Evolutionary conservation across 2,113 vertebrate species (phyloP), one percentile per base, ranked within the genome.

Genomic region (Noturus placidus): DNA sequence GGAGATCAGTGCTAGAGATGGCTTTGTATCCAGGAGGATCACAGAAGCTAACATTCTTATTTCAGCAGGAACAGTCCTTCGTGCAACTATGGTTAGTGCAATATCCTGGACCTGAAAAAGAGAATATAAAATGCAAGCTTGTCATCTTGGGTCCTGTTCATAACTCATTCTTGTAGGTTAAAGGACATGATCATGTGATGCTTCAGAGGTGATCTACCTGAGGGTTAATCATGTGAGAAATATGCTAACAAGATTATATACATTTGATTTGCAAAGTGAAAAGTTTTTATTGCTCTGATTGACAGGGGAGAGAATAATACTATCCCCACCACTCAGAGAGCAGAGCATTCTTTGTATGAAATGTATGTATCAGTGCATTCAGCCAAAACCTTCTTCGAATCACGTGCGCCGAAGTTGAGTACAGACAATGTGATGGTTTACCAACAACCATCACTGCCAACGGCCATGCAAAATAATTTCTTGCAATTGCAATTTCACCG

Each of bases 11-110:
- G 94, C 90, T 42, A 96, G 88, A 5, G 95, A 85, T 33, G 97
- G 97, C 83, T 94, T 95, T 0, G 95, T 93, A 85, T 97, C 95
- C 85, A 98, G 95, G 79, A 98, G 91, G 27, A 95, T 91, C 27
- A 93, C 91, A 52, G 95, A 94, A 67, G 97, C 95, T 88, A 95
- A 70, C 92, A 96, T 97, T 80, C 96, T 93, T 0, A 96, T 90
- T 84, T 96, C 95, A 0, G 93, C 13, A 27, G 92, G 85, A 78
- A 95, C 87, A 0, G 91, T 88, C 79, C 82, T 93, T 0, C 97
- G 93, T 82, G 95, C 86, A 35, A 97, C 94, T 80, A 97, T 85
- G 61, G 91, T 92, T 56, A 96, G 83, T 79, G 95, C 92, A 72
- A 95, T 92, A 5, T 95, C 95, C 89, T 96, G 97, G 35, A 97